Conservation (phyloP, 1,140 invertebrate species). For the Lutraria rhynchaena region DNA sequence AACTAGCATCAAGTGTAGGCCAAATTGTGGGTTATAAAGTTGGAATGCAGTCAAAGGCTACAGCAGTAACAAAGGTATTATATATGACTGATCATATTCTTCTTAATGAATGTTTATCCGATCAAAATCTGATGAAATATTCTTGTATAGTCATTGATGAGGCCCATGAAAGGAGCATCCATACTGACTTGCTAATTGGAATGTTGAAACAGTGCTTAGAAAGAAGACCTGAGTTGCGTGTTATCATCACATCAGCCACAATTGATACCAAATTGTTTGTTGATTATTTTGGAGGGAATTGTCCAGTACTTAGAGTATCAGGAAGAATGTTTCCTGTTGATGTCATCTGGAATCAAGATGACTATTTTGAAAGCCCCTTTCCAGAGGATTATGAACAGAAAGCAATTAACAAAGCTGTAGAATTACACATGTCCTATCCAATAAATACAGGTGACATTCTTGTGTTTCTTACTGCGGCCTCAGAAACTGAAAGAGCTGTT, state of each 20-base stretch:
- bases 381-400: slow-evolving; percentile 95
- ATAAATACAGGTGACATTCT: slow-evolving; percentile 98
- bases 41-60: slow-evolving; percentile 88
- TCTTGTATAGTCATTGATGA: slow-evolving; percentile 96
- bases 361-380: slow-evolving; percentile 89
- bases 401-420: slow-evolving; percentile 95
- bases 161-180: slow-evolving; percentile 97
- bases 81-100: slow-evolving; percentile 99
- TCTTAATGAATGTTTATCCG: slow-evolving; percentile 95
- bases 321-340: slow-evolving; percentile 92
- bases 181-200: slow-evolving; percentile 95
- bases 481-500: slow-evolving; percentile 76
- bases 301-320: slow-evolving; percentile 97
- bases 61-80: slow-evolving; percentile 89
- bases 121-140: slow-evolving; percentile 84
- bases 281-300: slow-evolving; percentile 94
- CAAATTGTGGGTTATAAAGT: slow-evolving; percentile 83
- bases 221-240: slow-evolving; percentile 70
- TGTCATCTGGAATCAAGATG: slow-evolving; percentile 93
- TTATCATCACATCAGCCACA: slow-evolving; percentile 81
- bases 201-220: slow-evolving; percentile 86
- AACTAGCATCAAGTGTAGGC: slow-evolving; percentile 73
- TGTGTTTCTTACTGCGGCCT: slow-evolving; percentile 93
- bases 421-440: slow-evolving; percentile 95
- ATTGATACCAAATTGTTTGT: slow-evolving; percentile 84